Base-by-base conservation (phyloP, 2,113 vertebrate genomes). In the Halichoeres trimaculatus region DNA sequence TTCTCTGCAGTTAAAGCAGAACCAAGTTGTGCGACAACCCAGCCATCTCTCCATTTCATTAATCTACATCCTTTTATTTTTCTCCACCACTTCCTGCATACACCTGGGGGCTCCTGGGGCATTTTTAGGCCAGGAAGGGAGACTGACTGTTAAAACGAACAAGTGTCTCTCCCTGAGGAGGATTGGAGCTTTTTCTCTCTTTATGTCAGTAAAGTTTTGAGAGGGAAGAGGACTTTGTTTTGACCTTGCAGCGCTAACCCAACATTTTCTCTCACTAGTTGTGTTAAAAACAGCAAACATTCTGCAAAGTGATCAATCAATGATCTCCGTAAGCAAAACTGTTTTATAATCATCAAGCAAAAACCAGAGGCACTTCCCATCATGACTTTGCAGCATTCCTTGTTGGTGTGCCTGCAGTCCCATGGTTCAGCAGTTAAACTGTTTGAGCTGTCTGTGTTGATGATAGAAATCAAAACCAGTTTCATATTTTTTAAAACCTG, bases 11-110 rank as follows among this genome's bases (percentile, higher is more conserved):
- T 77, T 30, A 67, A 86, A 34, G 36, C 19, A 66, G 30, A 54
- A 38, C 24, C 53, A 69, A 79, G 43, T 14, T 56, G 81, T 74
- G 65, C 76, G 64, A 23, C 62, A 45, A 65, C 55, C 65, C 50
- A 70, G 78, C 50, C 48, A 65, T 64, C 40, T 61, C n/a, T 73
- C 23, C 52, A 20, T 65, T 58, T 22, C 78, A 62, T 56, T 83
- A 51, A 82, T 87, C 66, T 51, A 48, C 65, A 74, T 79, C 62
- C 47, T 17, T 63, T 73, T 71, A 30, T 38, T 36, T 76, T 82
- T 53, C 22, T 78, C 22, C 13, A n/a, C 56, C 55, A 50, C 68
- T 62, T 74, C 57, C 71, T 78, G 24, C 16, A 22, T 55, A 54
- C 58, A 78, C 77, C 69, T 67, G 34, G 57, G 71, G 80, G 68